Evolutionary conservation across 2,113 vertebrate species (phyloP), one percentile per base, ranked within the genome.

Genomic region (Sturnira hondurensis): DNA sequence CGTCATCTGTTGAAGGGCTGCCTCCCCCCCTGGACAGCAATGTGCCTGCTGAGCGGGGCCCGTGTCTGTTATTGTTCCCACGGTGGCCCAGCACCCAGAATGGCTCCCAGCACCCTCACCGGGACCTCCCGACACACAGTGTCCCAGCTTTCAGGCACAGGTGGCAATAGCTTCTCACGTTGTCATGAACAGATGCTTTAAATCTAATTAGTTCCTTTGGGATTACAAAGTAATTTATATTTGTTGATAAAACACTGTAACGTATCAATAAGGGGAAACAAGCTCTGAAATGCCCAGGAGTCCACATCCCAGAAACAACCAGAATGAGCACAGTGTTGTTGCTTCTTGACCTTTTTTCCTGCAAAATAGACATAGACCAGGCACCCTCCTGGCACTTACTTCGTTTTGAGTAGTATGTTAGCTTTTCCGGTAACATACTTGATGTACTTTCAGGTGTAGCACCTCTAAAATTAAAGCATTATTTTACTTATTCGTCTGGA

Each of bases 271-370:
- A 81, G 77, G 8, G 8, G 13, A 54, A 52, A 24, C 70, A 47
- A 33, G 4, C 5, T 45, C 2, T n/a, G 3, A 45, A 63, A 50
- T 50, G 28, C 11, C 28, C 7, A 41, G 56, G 16, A 45, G 5
- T n/a, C 31, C 54, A 31, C 16, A 41, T 56, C 43, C 50, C 45
- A 54, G 81, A 71, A 43, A 20, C 52, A 26, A 50, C n/a, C 28
- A 0, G 4, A 3, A 15, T 4, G 78, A 65, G 8, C 9, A 4
- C 13, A 28, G 9, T 0, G 0, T 14, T 17, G 22, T 41, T 68
- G 63, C 70, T 28, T n/a, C 45, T 22, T 54, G 43, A 15, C 36
- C 84, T 83, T 88, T 68, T 20, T 20, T 9, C 33, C 16, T 41
- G 26, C 15, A 0, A 8, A 5, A 14, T 45, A 33, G 24, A 36